These are phyloP conservation scores for Nineta flava DNA, from an alignment of 2,888 invertebrate species.

Conservation along the genomic window DNA sequence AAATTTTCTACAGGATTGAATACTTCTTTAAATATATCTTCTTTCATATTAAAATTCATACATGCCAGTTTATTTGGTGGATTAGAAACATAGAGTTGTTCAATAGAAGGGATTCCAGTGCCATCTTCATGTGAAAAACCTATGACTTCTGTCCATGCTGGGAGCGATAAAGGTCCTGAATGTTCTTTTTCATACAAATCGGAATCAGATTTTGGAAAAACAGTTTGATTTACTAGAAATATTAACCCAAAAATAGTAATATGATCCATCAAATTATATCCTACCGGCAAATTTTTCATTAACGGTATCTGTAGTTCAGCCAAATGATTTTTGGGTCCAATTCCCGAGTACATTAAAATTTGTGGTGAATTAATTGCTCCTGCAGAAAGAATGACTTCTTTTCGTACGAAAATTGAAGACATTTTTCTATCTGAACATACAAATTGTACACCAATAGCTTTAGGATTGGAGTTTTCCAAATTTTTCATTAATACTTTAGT, in stretches of 20 bases:
- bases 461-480: conserved; percentile 36
- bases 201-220: neutral
- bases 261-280: too few relatives aligned
- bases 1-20: too few relatives aligned
- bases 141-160: conserved; percentile 51
- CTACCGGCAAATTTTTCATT: too few relatives aligned
- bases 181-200: conserved; percentile 15
- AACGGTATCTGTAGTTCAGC: too few relatives aligned
- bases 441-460: conserved; percentile 41
- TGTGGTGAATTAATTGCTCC: conserved; percentile 56
- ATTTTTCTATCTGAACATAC: conserved; percentile 34
- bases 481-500: conserved; percentile 43
- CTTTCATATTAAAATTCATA: too few relatives aligned
- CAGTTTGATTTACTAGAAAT: conserved; percentile 31
- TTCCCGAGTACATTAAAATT: too few relatives aligned
- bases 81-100: conserved; percentile 41
- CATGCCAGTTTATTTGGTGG: too few relatives aligned
- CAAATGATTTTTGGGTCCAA: too few relatives aligned
- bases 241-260: conserved; percentile 46
- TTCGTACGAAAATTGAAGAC: conserved; percentile 39
- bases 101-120: conserved; percentile 46
- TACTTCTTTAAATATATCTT: too few relatives aligned
- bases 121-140: conserved; percentile 30
- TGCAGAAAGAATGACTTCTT: too few relatives aligned
- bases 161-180: conserved; percentile 40